phyloP scores from a whole-genome alignment of 2,888 invertebrate species.

The Amphipoea oculea region DNA sequence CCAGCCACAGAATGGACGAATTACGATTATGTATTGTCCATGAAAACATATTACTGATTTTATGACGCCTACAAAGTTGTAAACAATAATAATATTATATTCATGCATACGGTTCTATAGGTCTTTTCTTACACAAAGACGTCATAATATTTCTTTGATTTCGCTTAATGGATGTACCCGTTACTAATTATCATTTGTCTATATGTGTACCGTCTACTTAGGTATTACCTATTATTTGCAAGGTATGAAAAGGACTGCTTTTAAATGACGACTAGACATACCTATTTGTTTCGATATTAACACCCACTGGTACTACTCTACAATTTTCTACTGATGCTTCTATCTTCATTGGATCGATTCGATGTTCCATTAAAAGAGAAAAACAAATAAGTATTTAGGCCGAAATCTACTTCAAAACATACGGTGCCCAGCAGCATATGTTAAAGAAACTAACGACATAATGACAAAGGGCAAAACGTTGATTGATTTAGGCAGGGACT shows the following conservation, averaged over 20 bases:
- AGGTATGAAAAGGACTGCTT: background rate
- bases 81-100: constrained; percentile 31
- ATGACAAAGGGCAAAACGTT: constrained; percentile 65
- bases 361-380: background rate
- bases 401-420: constrained; percentile 18
- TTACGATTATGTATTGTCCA: constrained; percentile 40
- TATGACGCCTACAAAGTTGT: constrained; percentile 53
- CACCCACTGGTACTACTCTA: background rate
- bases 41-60: constrained; percentile 52
- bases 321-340: background rate
- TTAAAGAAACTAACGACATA: constrained; percentile 62
- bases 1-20: constrained; percentile 35
- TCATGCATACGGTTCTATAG: constrained; percentile 7
- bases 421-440: constrained; percentile 51
- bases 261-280: background rate
- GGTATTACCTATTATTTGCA: background rate
- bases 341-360: too few relatives aligned
- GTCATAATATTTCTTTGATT: constrained; percentile 27
- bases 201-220: background rate
- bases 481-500: constrained; percentile 66
- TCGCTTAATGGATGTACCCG: constrained; percentile 20
- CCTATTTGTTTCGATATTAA: background rate
- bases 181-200: constrained; percentile 31
- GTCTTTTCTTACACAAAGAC: constrained; percentile 18
- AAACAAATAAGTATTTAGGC: constrained; percentile 7